Conservation (phyloP, 1,140 invertebrate genomes). For the Lordiphosa clarofinis region DNA sequence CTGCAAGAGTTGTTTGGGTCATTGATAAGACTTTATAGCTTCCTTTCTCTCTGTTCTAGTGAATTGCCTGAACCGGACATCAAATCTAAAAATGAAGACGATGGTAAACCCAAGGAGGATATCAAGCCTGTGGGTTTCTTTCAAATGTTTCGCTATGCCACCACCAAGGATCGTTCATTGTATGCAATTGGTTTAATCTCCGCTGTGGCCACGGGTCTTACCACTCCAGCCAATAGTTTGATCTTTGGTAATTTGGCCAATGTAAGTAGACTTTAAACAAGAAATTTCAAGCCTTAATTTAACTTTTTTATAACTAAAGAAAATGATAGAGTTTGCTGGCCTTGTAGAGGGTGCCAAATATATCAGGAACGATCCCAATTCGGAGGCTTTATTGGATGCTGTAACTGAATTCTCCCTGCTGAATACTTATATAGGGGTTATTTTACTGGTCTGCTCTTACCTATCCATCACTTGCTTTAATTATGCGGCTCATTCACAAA, state of each 20-base stretch:
- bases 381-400: constrained; percentile 70
- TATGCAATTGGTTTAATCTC: constrained; percentile 83
- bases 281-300: neutral
- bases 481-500: constrained; percentile 85
- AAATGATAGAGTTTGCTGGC: constrained; percentile 37
- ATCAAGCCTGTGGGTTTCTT: constrained; percentile 52
- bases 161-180: constrained; percentile 81
- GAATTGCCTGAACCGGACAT: constrained; percentile 56
- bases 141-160: constrained; percentile 64
- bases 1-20: too few species aligned
- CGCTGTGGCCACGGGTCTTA: constrained; percentile 82
- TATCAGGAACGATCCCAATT: neutral
- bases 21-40: too few species aligned
- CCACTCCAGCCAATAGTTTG: constrained; percentile 85
- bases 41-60: too few species aligned
- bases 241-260: constrained; percentile 86
- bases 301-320: neutral
- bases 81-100: constrained; percentile 44
- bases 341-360: constrained; percentile 11
- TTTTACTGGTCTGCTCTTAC: constrained; percentile 83
- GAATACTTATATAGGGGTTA: constrained; percentile 82
- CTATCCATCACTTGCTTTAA: constrained; percentile 84
- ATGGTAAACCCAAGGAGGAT: constrained; percentile 51
- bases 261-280: constrained; percentile 44
- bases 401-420: constrained; percentile 82